phyloP scores from a whole-genome alignment of 2,113 vertebrate species.

The Brienomyrus longianalis region DNA sequence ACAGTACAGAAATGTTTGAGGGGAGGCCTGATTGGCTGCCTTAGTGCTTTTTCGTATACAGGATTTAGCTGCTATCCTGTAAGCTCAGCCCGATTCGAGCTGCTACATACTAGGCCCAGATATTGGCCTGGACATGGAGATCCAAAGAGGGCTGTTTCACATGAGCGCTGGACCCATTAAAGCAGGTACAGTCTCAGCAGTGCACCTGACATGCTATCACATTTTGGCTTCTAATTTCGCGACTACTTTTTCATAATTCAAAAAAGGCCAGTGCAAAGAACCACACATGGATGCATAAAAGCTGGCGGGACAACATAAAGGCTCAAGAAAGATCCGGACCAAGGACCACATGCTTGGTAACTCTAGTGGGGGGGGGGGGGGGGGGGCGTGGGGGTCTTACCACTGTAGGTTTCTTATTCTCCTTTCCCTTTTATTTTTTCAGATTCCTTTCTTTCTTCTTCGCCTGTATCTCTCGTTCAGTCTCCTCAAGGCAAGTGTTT shows the following conservation, averaged over 20 bases:
- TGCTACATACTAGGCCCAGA: not conserved
- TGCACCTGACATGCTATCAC: not conserved
- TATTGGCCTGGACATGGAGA: not conserved
- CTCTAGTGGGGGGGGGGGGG: constrained; percentile 19
- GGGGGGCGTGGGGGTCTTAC: constrained; percentile 25
- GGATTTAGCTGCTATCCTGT: not conserved
- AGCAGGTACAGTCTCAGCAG: not conserved
- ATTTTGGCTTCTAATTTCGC: not conserved
- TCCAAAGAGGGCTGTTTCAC: not conserved
- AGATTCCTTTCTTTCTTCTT: constrained; percentile 92
- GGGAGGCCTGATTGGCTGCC: not conserved
- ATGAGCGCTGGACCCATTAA: not conserved
- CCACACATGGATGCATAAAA: not conserved
- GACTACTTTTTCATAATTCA: not conserved
- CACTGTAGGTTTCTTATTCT: constrained; percentile 64
- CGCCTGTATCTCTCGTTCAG: constrained; percentile 89
- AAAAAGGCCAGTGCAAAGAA: not conserved
- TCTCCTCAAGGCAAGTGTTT: constrained; percentile 90
- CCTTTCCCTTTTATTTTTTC: constrained; percentile 76
- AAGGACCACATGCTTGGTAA: not conserved
- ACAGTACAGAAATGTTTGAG: not conserved
- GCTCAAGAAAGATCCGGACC: not conserved
- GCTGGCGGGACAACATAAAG: not conserved
- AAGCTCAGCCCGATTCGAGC: not conserved
- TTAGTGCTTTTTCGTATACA: not conserved